phyloP scores from a whole-genome alignment of 2,888 invertebrate genomes.

The Vanessa cardui region DNA sequence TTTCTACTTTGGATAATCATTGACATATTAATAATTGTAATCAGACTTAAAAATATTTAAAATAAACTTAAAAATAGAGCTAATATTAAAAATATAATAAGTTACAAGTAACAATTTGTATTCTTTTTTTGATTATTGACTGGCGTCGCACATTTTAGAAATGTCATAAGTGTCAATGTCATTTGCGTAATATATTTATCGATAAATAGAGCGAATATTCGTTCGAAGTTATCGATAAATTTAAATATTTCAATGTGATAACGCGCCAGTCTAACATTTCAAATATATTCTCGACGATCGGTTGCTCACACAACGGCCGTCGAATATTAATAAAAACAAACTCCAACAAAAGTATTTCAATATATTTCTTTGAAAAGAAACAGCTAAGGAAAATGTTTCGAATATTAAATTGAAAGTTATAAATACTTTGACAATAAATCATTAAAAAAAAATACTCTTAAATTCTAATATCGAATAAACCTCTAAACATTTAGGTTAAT shows the following conservation, averaged over 20 bases:
- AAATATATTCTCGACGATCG: slow-evolving; percentile 43
- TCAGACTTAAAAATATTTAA: slow-evolving; percentile 1
- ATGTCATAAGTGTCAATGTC: not conserved
- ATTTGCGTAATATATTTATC: not conserved
- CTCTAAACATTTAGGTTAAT: slow-evolving; percentile 29
- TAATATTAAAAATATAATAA: not conserved
- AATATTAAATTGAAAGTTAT: slow-evolving; percentile 6
- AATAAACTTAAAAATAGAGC: not conserved
- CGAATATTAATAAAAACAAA: slow-evolving; percentile 46
- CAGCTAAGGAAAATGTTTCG: slow-evolving; percentile 4
- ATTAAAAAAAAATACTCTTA: slow-evolving; percentile 22
- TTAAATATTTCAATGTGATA: slow-evolving; percentile 1
- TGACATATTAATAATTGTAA: not conserved
- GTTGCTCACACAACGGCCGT: slow-evolving; percentile 59
- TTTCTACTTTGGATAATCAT: not conserved
- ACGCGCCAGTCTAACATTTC: slow-evolving; percentile 11
- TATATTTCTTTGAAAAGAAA: slow-evolving; percentile 1
- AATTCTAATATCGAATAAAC: slow-evolving; percentile 31
- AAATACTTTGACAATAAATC: slow-evolving; percentile 13
- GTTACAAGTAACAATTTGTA: not conserved
- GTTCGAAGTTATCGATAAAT: not conserved
- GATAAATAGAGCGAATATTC: not conserved
- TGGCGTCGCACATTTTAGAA: not conserved
- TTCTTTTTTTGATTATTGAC: not conserved
- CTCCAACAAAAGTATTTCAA: slow-evolving; percentile 16